phyloP scores from a whole-genome alignment of 1,140 invertebrate species.

The Ceratosolen fusciceps region DNA sequence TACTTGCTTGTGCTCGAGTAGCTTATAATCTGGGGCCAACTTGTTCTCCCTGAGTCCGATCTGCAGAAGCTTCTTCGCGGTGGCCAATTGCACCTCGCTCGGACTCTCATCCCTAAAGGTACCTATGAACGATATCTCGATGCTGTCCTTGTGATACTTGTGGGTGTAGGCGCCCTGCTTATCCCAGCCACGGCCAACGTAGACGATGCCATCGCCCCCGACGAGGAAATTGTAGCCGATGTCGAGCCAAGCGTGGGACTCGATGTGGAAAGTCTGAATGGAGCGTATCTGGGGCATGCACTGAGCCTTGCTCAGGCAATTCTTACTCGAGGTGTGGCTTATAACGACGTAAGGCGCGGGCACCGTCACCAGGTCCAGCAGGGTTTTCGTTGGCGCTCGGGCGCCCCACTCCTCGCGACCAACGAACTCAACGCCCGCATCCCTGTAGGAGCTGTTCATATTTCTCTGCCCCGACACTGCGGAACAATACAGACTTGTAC shows the following conservation, averaged over 20 bases:
- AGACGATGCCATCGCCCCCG: slow-evolving; percentile 82
- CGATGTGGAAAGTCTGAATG: slow-evolving; percentile 82
- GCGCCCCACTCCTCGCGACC: too few relatives aligned
- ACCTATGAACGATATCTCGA: slow-evolving; percentile 81
- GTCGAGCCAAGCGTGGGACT: slow-evolving; percentile 77
- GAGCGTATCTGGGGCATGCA: slow-evolving; percentile 72
- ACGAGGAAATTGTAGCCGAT: slow-evolving; percentile 84
- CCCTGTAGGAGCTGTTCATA: too few relatives aligned
- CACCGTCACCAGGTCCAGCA: slow-evolving; percentile 66
- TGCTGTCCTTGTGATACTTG: slow-evolving; percentile 78
- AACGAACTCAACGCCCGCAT: too few relatives aligned
- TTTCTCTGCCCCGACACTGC: too few relatives aligned
- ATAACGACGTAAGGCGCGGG: slow-evolving; percentile 84
- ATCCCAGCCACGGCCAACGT: slow-evolving; percentile 83
- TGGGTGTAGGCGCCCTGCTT: slow-evolving; percentile 80
- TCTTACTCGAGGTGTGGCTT: slow-evolving; percentile 76
- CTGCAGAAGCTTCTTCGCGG: slow-evolving; percentile 75
- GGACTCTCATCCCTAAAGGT: slow-evolving; percentile 45
- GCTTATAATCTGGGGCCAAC: slow-evolving; percentile 72
- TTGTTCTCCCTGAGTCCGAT: slow-evolving; percentile 71
- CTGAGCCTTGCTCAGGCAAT: slow-evolving; percentile 71
- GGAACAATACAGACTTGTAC: too few relatives aligned
- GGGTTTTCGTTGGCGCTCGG: slow-evolving; percentile 68
- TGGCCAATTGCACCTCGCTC: slow-evolving; percentile 71
- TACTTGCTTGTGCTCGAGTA: slow-evolving; percentile 80